These are phyloP conservation scores for Clarias batrachus DNA, from an alignment of 2,113 vertebrate genomes.

Conservation along the genomic window DNA sequence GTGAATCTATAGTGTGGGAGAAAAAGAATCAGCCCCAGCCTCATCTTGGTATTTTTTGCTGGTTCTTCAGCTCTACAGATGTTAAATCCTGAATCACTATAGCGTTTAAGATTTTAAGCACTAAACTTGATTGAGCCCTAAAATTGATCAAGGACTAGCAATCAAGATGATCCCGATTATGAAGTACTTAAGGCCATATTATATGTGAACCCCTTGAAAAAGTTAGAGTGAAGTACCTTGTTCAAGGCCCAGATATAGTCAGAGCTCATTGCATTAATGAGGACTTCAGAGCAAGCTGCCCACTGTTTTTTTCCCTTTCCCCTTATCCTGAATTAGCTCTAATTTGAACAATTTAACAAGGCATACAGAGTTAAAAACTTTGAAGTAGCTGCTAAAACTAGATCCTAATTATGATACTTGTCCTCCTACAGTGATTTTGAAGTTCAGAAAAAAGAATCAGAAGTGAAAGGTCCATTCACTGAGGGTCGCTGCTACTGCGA, in stretches of 20 bases:
- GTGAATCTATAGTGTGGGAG: background rate
- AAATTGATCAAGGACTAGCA: slow-evolving; percentile 2
- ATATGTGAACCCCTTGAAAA: background rate
- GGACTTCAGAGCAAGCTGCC: slow-evolving; percentile 36
- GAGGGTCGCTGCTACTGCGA: slow-evolving; percentile 61
- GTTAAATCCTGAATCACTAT: background rate
- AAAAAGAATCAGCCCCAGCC: background rate
- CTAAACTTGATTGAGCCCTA: slow-evolving; percentile 7
- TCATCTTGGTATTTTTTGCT: background rate
- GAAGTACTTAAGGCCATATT: slow-evolving; percentile 7
- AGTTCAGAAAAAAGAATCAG: slow-evolving; percentile 18
- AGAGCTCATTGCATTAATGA: slow-evolving; percentile 33
- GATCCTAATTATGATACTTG: slow-evolving; percentile 30
- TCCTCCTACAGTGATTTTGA: slow-evolving; percentile 21
- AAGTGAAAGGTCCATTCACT: slow-evolving; percentile 52
- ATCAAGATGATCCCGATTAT: slow-evolving; percentile 18
- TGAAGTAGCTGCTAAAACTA: slow-evolving; percentile 33
- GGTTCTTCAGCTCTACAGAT: background rate
- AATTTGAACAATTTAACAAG: slow-evolving; percentile 41
- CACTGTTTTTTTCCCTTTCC: slow-evolving; percentile 27
- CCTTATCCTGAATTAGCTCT: slow-evolving; percentile 40
- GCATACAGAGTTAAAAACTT: slow-evolving; percentile 33
- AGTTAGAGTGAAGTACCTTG: slow-evolving; percentile 29
- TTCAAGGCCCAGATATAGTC: slow-evolving; percentile 28
- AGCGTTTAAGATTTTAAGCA: background rate